Conservation (phyloP, 35 echinoderm and acorn worm genomes). For the Heliocidaris tuberculata region DNA sequence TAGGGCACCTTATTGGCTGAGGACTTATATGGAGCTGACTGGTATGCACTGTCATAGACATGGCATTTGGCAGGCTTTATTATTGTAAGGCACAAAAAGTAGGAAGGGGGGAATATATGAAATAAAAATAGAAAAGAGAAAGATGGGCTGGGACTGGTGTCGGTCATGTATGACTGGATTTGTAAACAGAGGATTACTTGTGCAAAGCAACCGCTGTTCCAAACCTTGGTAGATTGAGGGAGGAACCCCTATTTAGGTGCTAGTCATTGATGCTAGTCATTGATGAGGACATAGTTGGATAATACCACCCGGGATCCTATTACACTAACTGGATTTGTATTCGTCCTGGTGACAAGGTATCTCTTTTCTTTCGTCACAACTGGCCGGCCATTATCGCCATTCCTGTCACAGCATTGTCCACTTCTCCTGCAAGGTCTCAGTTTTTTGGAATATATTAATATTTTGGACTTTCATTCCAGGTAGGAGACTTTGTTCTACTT, state of each 20-base stretch:
- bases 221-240: not conserved
- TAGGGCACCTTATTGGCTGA: not conserved
- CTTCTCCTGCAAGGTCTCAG: not conserved
- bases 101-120: not conserved
- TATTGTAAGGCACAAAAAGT: slow-evolving; percentile 1
- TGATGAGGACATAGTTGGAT: not conserved
- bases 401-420: not conserved
- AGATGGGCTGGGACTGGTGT: slow-evolving; percentile 35
- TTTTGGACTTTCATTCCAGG: slow-evolving; percentile 10
- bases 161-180: slow-evolving; percentile 8
- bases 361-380: too few relatives aligned
- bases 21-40: slow-evolving; percentile 39
- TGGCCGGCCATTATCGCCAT: not conserved
- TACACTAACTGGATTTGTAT: not conserved
- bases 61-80: slow-evolving; percentile 32
- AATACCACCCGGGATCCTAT: not conserved
- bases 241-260: not conserved
- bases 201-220: not conserved
- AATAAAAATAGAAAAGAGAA: slow-evolving; percentile 33
- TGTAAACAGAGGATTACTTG: slow-evolving; percentile 27
- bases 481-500: not conserved
- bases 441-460: not conserved
- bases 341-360: not conserved
- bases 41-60: slow-evolving; percentile 25
- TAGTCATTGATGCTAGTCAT: not conserved